Evolutionary conservation across 2,888 invertebrate genomes (phyloP).

Genomic region (Cosmopolites sordidus): DNA sequence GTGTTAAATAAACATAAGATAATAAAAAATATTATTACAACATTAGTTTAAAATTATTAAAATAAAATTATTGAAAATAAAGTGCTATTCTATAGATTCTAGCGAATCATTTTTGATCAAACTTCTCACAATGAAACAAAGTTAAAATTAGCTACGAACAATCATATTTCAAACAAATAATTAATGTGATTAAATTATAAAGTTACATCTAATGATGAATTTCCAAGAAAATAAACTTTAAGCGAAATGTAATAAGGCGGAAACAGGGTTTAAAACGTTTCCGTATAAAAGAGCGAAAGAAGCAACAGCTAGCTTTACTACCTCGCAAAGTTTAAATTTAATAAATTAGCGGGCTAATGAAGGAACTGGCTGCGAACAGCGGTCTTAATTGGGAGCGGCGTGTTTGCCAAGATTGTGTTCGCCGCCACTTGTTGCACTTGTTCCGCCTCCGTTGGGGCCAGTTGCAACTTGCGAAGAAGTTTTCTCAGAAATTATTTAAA

Average conservation of each 20-base stretch:
- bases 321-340: slow-evolving; percentile 28
- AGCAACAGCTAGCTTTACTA: slow-evolving; percentile 26
- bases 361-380: slow-evolving; percentile 28
- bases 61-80: no score
- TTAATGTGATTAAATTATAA: no score
- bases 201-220: no score
- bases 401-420: slow-evolving; percentile 26
- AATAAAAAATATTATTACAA: no score
- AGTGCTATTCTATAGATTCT: no score
- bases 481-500: background rate
- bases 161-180: no score
- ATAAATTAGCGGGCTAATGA: slow-evolving; percentile 29
- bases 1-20: no score
- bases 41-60: no score
- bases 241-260: slow-evolving; percentile 14
- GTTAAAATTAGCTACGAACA: no score
- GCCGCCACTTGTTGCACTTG: slow-evolving; percentile 22
- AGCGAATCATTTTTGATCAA: no score
- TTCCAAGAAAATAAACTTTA: background rate
- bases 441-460: background rate
- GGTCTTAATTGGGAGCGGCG: slow-evolving; percentile 25
- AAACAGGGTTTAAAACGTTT: slow-evolving; percentile 17
- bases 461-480: background rate
- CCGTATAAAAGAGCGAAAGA: slow-evolving; percentile 18
- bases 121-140: no score